A percentile compares a stretch with the other conserved stretches of the same genome.
Evolutionary conservation across 53 echinoderm and acorn worm genomes (phyloP).

Genomic region (Hippasteria phrygiana): DNA sequence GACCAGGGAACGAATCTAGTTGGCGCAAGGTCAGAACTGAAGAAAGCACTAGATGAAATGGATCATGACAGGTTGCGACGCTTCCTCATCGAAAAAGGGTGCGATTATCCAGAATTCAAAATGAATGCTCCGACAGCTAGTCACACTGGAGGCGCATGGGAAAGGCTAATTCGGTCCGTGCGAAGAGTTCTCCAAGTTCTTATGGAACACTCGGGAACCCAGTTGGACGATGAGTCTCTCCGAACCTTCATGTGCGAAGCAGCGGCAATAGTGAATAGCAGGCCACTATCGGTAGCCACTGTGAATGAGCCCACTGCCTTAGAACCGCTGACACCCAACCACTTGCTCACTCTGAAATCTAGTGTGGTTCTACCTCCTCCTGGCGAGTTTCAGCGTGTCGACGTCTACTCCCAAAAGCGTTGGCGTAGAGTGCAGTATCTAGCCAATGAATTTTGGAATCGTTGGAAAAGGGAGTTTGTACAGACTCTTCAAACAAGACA

Average conservation of each 20-base stretch:
- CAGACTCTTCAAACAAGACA: slow-evolving; percentile 55
- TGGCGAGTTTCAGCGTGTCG: not conserved
- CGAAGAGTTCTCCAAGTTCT: slow-evolving; percentile 46
- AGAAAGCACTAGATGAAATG: slow-evolving; percentile 49
- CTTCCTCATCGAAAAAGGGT: slow-evolving; percentile 44
- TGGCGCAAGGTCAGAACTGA: slow-evolving; percentile 51
- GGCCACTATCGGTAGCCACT: slow-evolving; percentile 58
- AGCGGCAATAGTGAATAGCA: slow-evolving; percentile 48
- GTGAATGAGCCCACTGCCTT: slow-evolving; percentile 37
- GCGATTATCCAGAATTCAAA: slow-evolving; percentile 68
- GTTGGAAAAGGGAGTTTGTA: slow-evolving; percentile 62
- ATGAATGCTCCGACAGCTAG: slow-evolving; percentile 64
- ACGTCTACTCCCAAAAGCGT: slow-evolving; percentile 22
- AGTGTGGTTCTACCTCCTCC: slow-evolving; percentile 12
- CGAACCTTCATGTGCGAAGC: slow-evolving; percentile 61
- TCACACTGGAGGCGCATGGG: slow-evolving; percentile 67
- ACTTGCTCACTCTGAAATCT: slow-evolving; percentile 63
- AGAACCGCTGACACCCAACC: slow-evolving; percentile 68
- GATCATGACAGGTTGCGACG: slow-evolving; percentile 43
- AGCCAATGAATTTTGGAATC: slow-evolving; percentile 65
- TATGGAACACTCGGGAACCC: slow-evolving; percentile 23
- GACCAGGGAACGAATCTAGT: slow-evolving; percentile 58
- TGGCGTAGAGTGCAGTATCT: slow-evolving; percentile 68
- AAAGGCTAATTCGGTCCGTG: slow-evolving; percentile 60
- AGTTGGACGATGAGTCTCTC: slow-evolving; percentile 58